Base-by-base conservation (phyloP, 2,113 vertebrate genomes). In the Rhinopomastus cyanomelas region DNA sequence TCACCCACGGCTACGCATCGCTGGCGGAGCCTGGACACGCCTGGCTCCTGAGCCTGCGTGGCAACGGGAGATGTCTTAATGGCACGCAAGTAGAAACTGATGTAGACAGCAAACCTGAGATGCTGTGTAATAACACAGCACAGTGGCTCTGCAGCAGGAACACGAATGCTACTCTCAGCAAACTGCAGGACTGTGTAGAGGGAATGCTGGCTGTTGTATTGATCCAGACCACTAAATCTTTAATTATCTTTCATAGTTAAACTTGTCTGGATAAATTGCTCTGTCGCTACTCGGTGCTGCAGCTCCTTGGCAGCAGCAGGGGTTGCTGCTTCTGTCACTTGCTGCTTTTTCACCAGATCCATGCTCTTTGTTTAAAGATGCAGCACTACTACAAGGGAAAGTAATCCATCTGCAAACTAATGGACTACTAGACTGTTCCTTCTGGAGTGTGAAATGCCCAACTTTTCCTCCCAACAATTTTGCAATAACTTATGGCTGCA, bases 221-320 rank as follows among this genome's bases (percentile, higher is more conserved):
- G 91, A 93, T 93, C 81, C 22, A 2, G 36, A 34, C 76, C 73
- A 60, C 87, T 92, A 91, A 93, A 91, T 88, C 85, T 92, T 94
- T 89, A 88, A 94, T 96, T 94, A 88, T 90, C 46, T 88, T 88
- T 92, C 74, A 78, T 86, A 92, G 81, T 86, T 94, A 88, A 92
- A 91, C 69, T 81, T 88, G 57, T 86, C 80, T 86, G 85, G 91
- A 92, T 89, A 87, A 92, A 94, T 91, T 81, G 90, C 42, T 86
- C 27, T 34, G 1, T 17, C 79, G 44, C 46, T 80, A 30, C 49
- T 27, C 19, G 8, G 19, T 12, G 7, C 22, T 2, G 5, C 48
- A 49, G 61, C 42, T 72, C 56, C n/a, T 57, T 57, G 65, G 69
- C 85, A 92, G 82, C 76, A 52, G 46, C 36, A 69, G 81, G 76